Evolutionary conservation across 2,888 invertebrate species (phyloP), one percentile per base, ranked within the genome.

Genomic region (Caenorhabditis auriculariae): DNA sequence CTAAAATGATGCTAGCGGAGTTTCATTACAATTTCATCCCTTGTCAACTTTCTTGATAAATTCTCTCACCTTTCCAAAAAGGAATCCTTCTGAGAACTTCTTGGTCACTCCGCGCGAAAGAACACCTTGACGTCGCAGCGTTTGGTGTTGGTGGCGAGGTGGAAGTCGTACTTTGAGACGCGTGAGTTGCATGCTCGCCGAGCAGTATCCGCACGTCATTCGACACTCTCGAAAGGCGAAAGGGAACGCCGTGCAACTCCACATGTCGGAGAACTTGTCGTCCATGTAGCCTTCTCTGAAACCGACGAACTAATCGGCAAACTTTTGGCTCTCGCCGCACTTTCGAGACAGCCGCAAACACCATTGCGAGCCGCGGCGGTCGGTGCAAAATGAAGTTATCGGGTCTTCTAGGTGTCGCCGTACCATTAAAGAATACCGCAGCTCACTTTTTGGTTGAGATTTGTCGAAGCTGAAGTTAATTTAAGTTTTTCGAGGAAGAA

Each of bases 141-240:
- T 29, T 57, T 55, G 0, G 52, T 37, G 45, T 64, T 64, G 1
- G 54, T 67, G 7, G 73, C 73, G 26, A 68, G 41, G 15, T 39
- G 42, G 46, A 62, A 61, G 39, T 71, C 60, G 47, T 69, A 74
- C 15, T 59, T 68, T 27, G 69, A 60, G 1, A 53, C 43, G n/a
- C 23, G 57, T 60, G 29, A 60, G 19, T 46, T 60, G 59, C 57
- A 59, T 66, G 1, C 51, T 68, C 5, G 67, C 60, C 9, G 70
- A 61, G 55, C 78, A 78, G 56, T 74, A 78, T 9, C 78, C 77
- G 56, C 78, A 78, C 9, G 74, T 68, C 32, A 59, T 63, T 15
- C 75, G 60, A 35, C 78, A 77, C 26, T 76, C 73, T n/a, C 77
- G 57, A 51, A 78, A 78, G 1, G 78, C 77, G 44, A 77, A 72